Percentiles rank a stretch among this genome's conserved stretches.
Evolutionary conservation across 2,888 invertebrate genomes (phyloP).

Genomic region (Dicranocentrus wangi): DNA sequence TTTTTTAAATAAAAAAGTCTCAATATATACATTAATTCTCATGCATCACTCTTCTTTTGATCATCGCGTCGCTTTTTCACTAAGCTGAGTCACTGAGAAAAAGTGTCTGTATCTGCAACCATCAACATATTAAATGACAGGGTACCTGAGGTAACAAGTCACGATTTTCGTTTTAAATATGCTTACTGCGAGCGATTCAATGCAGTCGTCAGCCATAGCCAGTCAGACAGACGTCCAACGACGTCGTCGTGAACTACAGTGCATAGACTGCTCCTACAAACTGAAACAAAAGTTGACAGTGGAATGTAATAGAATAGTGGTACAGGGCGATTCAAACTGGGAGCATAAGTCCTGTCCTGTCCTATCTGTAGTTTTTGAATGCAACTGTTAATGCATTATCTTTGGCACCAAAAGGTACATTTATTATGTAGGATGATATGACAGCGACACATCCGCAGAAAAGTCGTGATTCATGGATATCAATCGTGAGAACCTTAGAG

Average conservation of each 20-base stretch:
- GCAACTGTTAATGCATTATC: neutral
- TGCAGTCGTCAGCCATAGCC: slow-evolving; percentile 23
- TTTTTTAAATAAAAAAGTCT: neutral
- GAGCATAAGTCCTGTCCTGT: neutral
- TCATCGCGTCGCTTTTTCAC: neutral
- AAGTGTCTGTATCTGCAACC: slow-evolving; percentile 35
- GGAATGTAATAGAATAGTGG: no score
- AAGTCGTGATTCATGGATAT: slow-evolving; percentile 58
- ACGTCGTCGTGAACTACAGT: no score
- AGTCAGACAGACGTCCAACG: no score
- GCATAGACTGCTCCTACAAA: no score
- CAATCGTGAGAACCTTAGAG: slow-evolving; percentile 52
- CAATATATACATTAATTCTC: neutral
- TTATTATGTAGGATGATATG: slow-evolving; percentile 25
- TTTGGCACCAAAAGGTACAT: slow-evolving; percentile 27
- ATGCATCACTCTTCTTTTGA: neutral
- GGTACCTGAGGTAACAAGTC: slow-evolving; percentile 55
- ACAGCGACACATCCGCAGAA: slow-evolving; percentile 49
- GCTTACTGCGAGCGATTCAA: no score
- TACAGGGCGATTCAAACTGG: no score
- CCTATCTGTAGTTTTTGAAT: no score
- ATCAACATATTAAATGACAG: slow-evolving; percentile 40
- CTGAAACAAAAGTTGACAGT: slow-evolving; percentile 47
- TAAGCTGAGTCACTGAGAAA: slow-evolving; percentile 19
- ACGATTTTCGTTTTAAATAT: slow-evolving; percentile 43